A percentile compares a stretch with the other conserved stretches of the same genome.
Conservation (phyloP, 2,888 invertebrate genomes). For the Diarsia mendica region DNA sequence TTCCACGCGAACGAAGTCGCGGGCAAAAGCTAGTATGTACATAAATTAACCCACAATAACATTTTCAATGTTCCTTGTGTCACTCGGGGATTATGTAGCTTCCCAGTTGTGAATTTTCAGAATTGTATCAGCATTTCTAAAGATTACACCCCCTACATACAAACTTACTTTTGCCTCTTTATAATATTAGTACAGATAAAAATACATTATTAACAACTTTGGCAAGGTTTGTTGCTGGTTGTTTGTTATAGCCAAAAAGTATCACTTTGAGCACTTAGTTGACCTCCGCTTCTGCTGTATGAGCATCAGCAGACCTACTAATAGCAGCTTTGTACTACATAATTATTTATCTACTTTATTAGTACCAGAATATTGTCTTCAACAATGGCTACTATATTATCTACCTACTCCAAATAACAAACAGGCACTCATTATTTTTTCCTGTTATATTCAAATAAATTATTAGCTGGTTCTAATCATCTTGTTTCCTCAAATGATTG, state of each 20-base stretch:
- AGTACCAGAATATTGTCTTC: constrained; percentile 10
- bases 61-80: too few species aligned
- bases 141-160: too few species aligned
- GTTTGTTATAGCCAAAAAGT: background rate
- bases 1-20: too few species aligned
- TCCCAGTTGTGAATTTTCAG: too few species aligned
- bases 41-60: too few species aligned
- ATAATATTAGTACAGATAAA: background rate
- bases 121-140: too few species aligned
- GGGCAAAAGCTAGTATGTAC: too few species aligned
- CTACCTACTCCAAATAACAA: background rate
- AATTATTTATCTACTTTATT: background rate
- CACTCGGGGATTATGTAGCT: too few species aligned
- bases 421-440: constrained; percentile 8
- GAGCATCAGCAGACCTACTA: background rate
- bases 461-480: background rate
- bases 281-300: background rate
- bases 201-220: background rate
- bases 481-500: constrained; percentile 25
- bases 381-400: constrained; percentile 19
- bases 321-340: constrained; percentile 5
- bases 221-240: background rate
- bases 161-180: too few species aligned
- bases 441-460: constrained; percentile 4
- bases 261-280: background rate